Evolutionary conservation across 2,888 invertebrate genomes (phyloP).

Genomic region (Lasioglossum morio): DNA sequence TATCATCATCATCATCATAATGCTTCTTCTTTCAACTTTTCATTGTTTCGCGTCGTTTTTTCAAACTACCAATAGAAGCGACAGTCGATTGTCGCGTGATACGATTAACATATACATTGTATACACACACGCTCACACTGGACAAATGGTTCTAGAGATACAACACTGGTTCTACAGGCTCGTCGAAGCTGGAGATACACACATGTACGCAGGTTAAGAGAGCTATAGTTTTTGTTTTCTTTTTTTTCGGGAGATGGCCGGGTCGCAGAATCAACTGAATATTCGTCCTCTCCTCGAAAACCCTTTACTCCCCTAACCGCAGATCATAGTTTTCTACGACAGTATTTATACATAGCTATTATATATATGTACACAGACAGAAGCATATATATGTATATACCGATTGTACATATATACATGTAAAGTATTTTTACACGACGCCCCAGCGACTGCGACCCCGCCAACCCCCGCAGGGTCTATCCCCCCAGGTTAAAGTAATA

Average conservation of each 20-base stretch:
- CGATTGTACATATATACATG: slow-evolving; percentile 69
- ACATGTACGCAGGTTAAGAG: slow-evolving; percentile 26
- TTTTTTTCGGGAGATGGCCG: slow-evolving; percentile 57
- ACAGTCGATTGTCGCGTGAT: slow-evolving; percentile 33
- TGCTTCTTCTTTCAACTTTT: background rate
- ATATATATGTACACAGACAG: slow-evolving; percentile 64
- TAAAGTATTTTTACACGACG: slow-evolving; percentile 76
- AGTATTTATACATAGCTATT: slow-evolving; percentile 82
- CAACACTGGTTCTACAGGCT: slow-evolving; percentile 11
- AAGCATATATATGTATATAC: slow-evolving; percentile 66
- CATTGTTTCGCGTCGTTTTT: background rate
- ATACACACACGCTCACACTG: slow-evolving; percentile 27
- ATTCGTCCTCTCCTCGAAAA: slow-evolving; percentile 57
- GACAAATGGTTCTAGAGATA: slow-evolving; percentile 4
- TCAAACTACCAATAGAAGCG: slow-evolving; percentile 30
- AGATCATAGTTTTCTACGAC: slow-evolving; percentile 81
- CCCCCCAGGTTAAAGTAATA: slow-evolving; percentile 62
- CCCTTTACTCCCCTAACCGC: slow-evolving; percentile 28
- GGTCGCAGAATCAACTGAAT: slow-evolving; percentile 59
- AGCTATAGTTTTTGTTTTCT: slow-evolving; percentile 43
- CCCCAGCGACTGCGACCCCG: slow-evolving; percentile 34
- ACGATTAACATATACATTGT: slow-evolving; percentile 15
- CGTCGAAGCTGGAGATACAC: slow-evolving; percentile 24
- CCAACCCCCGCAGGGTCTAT: slow-evolving; percentile 36
- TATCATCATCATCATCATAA: background rate